Evolutionary conservation across 2,113 vertebrate species (phyloP).

Genomic region (Ardeotis arabs): DNA sequence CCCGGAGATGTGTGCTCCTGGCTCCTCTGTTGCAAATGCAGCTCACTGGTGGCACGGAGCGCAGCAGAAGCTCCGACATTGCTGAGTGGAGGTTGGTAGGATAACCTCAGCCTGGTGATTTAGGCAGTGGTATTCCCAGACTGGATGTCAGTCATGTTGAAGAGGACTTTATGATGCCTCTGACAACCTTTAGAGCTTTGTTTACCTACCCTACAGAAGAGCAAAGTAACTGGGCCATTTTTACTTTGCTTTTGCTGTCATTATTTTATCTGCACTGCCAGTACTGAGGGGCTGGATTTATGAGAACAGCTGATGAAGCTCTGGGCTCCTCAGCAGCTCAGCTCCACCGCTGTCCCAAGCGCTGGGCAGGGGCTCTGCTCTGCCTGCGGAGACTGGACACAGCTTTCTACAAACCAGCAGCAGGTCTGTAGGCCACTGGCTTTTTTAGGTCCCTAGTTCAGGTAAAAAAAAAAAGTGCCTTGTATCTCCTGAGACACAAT

Average conservation of each 20-base stretch:
- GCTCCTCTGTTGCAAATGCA: too few relatives aligned
- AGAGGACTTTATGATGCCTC: constrained; percentile 2
- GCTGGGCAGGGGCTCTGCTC: neutral
- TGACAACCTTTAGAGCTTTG: constrained; percentile 14
- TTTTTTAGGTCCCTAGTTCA: neutral
- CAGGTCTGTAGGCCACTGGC: neutral
- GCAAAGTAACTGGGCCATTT: neutral
- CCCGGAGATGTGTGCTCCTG: neutral
- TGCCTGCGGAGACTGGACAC: rapidly evolving
- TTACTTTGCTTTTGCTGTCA: neutral
- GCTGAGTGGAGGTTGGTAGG: neutral
- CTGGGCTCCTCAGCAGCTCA: neutral
- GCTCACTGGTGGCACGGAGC: neutral
- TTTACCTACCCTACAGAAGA: neutral
- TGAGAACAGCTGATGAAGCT: neutral
- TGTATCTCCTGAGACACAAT: neutral
- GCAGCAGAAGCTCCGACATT: rapidly evolving
- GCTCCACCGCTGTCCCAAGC: rapidly evolving
- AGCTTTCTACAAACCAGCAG: rapidly evolving
- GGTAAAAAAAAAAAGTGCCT: neutral
- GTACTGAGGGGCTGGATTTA: neutral
- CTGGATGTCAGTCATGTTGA: neutral
- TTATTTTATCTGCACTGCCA: neutral
- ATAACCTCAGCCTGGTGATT: neutral
- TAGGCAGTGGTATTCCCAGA: neutral